A percentile compares a stretch with the other conserved stretches of the same genome.
These are phyloP conservation scores for Leucania comma DNA, from an alignment of 2,888 invertebrate species.

Conservation along the genomic window DNA sequence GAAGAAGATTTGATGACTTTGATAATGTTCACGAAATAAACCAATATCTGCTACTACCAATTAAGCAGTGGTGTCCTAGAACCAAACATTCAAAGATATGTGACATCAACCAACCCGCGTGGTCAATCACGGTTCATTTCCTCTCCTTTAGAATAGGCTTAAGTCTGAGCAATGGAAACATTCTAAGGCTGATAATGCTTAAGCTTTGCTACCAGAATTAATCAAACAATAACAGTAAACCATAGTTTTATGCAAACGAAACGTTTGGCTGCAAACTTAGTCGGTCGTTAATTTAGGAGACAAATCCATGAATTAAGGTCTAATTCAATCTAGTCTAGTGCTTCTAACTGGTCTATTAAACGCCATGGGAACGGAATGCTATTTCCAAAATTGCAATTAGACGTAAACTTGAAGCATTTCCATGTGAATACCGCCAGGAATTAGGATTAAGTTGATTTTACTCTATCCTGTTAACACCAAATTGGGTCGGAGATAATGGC, in stretches of 20 bases:
- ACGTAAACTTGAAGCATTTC: slow-evolving; percentile 56
- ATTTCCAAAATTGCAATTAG: slow-evolving; percentile 63
- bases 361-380: slow-evolving; percentile 27
- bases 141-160: no score
- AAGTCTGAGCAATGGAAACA: no score
- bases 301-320: slow-evolving; percentile 25
- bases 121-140: no score
- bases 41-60: no score
- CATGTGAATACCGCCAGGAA: slow-evolving; percentile 42
- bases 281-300: slow-evolving; percentile 1
- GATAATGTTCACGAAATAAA: no score
- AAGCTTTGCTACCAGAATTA: no score
- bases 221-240: neutral
- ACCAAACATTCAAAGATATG: no score
- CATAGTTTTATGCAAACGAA: neutral
- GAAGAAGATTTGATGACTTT: no score
- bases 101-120: no score
- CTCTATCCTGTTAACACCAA: slow-evolving; percentile 38
- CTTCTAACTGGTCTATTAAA: slow-evolving; percentile 33
- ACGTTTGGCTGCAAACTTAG: neutral
- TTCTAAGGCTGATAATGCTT: no score
- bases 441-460: slow-evolving; percentile 40
- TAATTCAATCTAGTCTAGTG: slow-evolving; percentile 28
- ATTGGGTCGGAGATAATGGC: slow-evolving; percentile 23
- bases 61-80: no score